These are phyloP conservation scores for Helarctos malayanus DNA, from an alignment of 2,797 vertebrate genomes.

Conservation along the genomic window DNA sequence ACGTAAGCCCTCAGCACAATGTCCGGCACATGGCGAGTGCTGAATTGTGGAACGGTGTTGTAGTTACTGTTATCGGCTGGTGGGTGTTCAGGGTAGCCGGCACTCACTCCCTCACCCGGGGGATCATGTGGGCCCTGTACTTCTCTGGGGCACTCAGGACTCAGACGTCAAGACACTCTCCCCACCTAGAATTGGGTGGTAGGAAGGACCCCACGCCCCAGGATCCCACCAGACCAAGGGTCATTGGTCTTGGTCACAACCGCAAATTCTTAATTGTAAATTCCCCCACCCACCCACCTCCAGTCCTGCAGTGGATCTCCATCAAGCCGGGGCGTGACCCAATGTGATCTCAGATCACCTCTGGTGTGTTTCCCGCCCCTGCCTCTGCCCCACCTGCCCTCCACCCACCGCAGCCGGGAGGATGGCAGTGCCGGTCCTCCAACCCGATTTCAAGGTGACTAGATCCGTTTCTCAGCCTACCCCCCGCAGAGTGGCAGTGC, in stretches of 20 bases:
- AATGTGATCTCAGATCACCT: neutral
- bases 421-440: neutral
- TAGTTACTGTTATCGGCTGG: neutral
- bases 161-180: neutral
- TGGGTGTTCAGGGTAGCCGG: neutral
- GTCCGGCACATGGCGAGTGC: neutral
- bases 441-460: neutral
- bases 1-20: neutral
- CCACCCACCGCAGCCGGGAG: neutral
- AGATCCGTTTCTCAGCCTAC: neutral
- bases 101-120: neutral
- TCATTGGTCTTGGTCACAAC: slow-evolving; percentile 52
- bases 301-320: neutral
- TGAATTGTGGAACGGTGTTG: neutral
- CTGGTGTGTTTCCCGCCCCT: neutral
- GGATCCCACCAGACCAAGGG: slow-evolving; percentile 1
- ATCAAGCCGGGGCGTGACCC: neutral
- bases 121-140: neutral
- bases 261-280: neutral
- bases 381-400: neutral
- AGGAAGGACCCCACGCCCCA: neutral
- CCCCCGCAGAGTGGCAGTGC: neutral
- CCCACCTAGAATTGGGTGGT: neutral
- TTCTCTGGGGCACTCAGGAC: neutral
- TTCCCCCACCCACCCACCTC: accelerated